Conservation (phyloP, 2,797 vertebrate genomes). For the Rhadinocentrus ornatus region DNA sequence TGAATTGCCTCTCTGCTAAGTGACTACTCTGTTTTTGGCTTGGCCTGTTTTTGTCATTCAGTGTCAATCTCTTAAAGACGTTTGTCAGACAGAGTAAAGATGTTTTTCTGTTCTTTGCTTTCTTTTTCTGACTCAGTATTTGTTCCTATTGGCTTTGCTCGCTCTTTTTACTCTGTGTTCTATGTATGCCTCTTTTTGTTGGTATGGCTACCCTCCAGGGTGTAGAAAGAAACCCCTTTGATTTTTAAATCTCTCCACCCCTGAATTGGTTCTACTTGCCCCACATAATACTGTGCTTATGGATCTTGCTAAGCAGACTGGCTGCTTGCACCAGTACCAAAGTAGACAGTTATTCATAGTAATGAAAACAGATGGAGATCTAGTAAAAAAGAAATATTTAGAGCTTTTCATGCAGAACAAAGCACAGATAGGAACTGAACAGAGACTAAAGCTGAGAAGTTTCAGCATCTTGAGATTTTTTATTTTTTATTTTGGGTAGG, state of each 20-base stretch:
- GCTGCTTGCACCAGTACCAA: background rate
- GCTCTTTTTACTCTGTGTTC: background rate
- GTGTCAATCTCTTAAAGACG: background rate
- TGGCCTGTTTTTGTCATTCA: constrained; percentile 8
- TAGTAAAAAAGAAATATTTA: constrained; percentile 8
- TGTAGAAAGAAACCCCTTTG: background rate
- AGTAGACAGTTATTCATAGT: background rate
- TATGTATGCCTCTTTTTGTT: constrained; percentile 16
- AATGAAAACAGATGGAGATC: background rate
- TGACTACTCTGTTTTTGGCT: constrained; percentile 25
- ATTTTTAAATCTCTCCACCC: constrained; percentile 6
- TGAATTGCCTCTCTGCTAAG: constrained; percentile 25
- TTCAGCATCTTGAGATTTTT: constrained; percentile 17
- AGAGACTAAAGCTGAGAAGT: constrained; percentile 18
- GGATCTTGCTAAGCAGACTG: background rate
- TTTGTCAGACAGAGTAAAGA: background rate
- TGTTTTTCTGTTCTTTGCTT: background rate
- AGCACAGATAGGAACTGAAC: constrained; percentile 23
- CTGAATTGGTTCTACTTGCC: background rate
- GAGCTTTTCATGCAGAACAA: constrained; percentile 25
- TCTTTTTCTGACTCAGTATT: background rate
- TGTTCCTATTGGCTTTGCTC: background rate
- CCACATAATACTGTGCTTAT: no score
- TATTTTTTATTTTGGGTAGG: constrained; percentile 11
- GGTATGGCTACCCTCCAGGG: constrained; percentile 5